Evolutionary conservation across 1,140 invertebrate species (phyloP).

Genomic region (Atopsyche davidsoni): DNA sequence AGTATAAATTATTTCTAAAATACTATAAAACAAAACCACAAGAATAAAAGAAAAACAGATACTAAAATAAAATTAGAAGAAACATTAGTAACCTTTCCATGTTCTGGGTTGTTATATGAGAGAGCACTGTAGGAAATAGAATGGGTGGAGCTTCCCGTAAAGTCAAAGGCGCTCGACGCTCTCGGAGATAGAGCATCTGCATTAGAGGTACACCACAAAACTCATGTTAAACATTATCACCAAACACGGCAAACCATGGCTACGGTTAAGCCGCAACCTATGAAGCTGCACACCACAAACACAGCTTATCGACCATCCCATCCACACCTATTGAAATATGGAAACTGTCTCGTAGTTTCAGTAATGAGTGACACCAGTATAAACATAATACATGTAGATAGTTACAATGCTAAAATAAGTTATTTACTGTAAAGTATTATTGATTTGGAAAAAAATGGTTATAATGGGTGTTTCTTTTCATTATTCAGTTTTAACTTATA

Average conservation of each 20-base stretch:
- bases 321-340: neutral
- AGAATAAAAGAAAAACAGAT: neutral
- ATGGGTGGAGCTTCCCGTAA: conserved; percentile 38
- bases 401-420: too few species aligned
- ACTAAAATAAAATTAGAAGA: conserved; percentile 9
- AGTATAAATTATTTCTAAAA: neutral
- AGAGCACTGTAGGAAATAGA: conserved; percentile 42
- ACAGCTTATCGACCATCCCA: too few species aligned
- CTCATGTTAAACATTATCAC: too few species aligned
- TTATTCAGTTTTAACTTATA: too few species aligned
- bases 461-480: too few species aligned
- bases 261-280: neutral
- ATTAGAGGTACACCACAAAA: too few species aligned
- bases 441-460: too few species aligned
- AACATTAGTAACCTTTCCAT: conserved; percentile 45
- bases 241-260: too few species aligned
- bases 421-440: too few species aligned
- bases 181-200: conserved; percentile 41
- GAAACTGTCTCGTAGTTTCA: neutral
- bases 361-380: neutral
- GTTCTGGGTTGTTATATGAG: conserved; percentile 41
- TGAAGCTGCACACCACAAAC: too few species aligned
- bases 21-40: neutral
- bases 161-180: conserved; percentile 45
- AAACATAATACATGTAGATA: too few species aligned